Base-by-base conservation (phyloP, 2,888 invertebrate species). In the Germaria angustata region DNA sequence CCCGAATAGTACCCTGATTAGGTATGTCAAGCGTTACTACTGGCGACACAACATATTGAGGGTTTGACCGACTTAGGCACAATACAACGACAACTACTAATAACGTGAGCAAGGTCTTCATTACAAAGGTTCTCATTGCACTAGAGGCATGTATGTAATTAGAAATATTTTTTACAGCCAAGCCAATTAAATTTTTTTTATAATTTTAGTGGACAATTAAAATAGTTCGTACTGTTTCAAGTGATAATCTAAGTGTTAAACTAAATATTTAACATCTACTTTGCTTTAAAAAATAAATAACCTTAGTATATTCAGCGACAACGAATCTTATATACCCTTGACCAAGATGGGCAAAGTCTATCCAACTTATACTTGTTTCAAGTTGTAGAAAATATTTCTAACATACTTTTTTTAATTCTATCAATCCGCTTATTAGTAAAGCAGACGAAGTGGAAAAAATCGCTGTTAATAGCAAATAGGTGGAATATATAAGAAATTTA, bases 1-100 rank as follows among this genome's bases (percentile, higher is more conserved):
- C 90, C 55, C 85, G 84, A 34, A 91, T 86, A 13, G 75, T 53
- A 6, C 90, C 90, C 76, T 90, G 89, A 2, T 84, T 83, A 0
- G 87, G 81, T 32, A 90, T 68, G 39, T 87, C 73, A 0, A 89
- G 79, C 7, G 39, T 49, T 28, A 80, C 44, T 1, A 72, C 72
- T 28, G 36, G 32, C 17, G 44, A 39, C 1, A 20, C 2, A 0
- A 11, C 11, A 59, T 59, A 41, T 59, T 76, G 68, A 51, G 36
- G 22, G 24, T 17, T 59, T 11, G 55, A 34, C 1, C 65, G 49
- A 36, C 13, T 20, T 9, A 75, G 57, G 53, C 59, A 65, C 9
- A 63, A 28, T 8, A 81, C 24, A 8, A 71, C 36, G 2, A 24
- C 24, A 13, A 76, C 9, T 49, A 59, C 3, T 15, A 51, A 5